Percentiles rank a stretch among this genome's conserved stretches.
These are phyloP conservation scores for Vollenhovia emeryi DNA, from an alignment of 1,140 invertebrate genomes.

Conservation along the genomic window DNA sequence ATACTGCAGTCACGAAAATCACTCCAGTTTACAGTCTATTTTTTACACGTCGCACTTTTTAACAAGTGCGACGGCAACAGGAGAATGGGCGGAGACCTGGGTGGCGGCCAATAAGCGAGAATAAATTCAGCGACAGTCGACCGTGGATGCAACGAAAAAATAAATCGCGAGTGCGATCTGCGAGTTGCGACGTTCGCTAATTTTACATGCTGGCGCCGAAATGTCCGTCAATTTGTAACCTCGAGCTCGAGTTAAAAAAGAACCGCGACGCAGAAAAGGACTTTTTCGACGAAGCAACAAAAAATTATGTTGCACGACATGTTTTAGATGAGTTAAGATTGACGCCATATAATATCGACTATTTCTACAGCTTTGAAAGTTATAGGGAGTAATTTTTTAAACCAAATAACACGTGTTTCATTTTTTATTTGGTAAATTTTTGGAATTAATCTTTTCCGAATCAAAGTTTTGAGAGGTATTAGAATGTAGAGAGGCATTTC, in stretches of 20 bases:
- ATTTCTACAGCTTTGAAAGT: neutral
- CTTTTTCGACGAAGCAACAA: neutral
- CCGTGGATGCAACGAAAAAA: constrained; percentile 21
- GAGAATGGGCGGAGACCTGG: constrained; percentile 16
- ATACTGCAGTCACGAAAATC: neutral
- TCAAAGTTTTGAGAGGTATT: neutral
- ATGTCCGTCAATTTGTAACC: constrained; percentile 11
- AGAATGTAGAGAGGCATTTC: too few relatives aligned
- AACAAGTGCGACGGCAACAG: neutral
- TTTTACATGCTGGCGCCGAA: constrained; percentile 21
- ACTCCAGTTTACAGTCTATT: constrained; percentile 12
- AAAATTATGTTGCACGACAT: neutral
- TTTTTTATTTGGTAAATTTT: neutral
- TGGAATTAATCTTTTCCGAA: neutral
- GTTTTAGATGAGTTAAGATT: neutral
- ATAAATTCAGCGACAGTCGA: constrained; percentile 31
- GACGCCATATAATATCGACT: neutral
- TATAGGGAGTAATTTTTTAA: neutral
- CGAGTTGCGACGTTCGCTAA: constrained; percentile 13
- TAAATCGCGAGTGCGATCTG: constrained; percentile 3
- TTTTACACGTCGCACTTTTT: constrained; percentile 14
- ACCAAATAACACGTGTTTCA: neutral
- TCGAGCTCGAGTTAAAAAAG: constrained; percentile 1
- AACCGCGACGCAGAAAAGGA: neutral
- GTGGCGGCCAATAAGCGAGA: constrained; percentile 26